These are phyloP conservation scores for Eustalomyia histrio DNA, from an alignment of 2,888 invertebrate species.

Conservation along the genomic window DNA sequence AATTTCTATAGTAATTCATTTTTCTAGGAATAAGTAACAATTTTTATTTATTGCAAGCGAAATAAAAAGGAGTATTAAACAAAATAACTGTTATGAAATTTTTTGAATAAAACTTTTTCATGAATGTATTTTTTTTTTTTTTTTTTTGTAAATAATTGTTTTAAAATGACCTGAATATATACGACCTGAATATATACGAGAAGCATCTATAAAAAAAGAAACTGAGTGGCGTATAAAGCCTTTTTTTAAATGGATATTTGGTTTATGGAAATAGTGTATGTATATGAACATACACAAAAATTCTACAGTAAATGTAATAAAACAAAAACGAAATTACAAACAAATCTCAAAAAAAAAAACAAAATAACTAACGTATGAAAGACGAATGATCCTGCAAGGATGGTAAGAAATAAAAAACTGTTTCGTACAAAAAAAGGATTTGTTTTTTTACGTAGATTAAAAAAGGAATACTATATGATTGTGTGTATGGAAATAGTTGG, in stretches of 20 bases:
- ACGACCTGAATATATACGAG: neutral
- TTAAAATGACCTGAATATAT: slow-evolving; percentile 66
- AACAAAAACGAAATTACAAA: slow-evolving; percentile 40
- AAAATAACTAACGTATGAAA: slow-evolving; percentile 25
- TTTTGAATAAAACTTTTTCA: slow-evolving; percentile 51
- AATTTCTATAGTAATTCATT: slow-evolving; percentile 55
- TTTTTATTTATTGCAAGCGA: slow-evolving; percentile 36
- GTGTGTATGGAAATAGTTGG: slow-evolving; percentile 41
- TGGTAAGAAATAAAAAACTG: slow-evolving; percentile 25
- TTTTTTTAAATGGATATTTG: slow-evolving; percentile 63
- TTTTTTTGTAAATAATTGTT: slow-evolving; percentile 64
- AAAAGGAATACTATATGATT: slow-evolving; percentile 33
- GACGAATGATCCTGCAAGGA: slow-evolving; percentile 58
- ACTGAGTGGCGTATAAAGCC: slow-evolving; percentile 46
- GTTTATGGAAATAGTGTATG: slow-evolving; percentile 66
- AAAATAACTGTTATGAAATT: slow-evolving; percentile 48
- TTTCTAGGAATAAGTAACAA: slow-evolving; percentile 49
- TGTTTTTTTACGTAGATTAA: slow-evolving; percentile 46
- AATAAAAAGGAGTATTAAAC: slow-evolving; percentile 43
- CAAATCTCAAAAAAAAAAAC: slow-evolving; percentile 60
- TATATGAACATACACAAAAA: slow-evolving; percentile 26
- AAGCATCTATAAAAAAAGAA: neutral
- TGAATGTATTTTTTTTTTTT: slow-evolving; percentile 55
- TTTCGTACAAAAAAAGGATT: slow-evolving; percentile 5
- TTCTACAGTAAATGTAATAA: slow-evolving; percentile 52